Conservation (phyloP, 2,888 invertebrate species). For the Aporophyla lueneburgensis region DNA sequence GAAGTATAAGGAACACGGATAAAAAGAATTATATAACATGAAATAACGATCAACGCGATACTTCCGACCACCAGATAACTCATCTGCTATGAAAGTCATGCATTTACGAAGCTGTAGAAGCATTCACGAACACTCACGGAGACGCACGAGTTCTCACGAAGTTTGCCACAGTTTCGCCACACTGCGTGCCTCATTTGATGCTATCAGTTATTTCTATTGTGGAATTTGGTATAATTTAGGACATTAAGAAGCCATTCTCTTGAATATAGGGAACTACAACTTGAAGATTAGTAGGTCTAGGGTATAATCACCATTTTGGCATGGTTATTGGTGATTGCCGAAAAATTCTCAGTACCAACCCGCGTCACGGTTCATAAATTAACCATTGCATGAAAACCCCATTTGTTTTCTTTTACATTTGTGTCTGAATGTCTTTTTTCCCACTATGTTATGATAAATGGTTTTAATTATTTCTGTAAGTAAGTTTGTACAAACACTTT, state of each 20-base stretch:
- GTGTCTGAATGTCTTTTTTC: too few relatives aligned
- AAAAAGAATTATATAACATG: slow-evolving; percentile 41
- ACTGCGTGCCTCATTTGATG: slow-evolving; percentile 35
- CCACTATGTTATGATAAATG: too few relatives aligned
- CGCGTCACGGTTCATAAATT: too few relatives aligned
- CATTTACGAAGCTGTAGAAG: slow-evolving; percentile 22
- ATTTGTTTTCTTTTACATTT: neutral
- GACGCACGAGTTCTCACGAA: slow-evolving; percentile 39
- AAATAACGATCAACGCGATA: slow-evolving; percentile 14
- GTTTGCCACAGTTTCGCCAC: slow-evolving; percentile 50
- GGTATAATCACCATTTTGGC: slow-evolving; percentile 16
- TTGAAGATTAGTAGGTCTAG: neutral
- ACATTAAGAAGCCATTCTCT: neutral
- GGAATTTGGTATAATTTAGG: slow-evolving; percentile 40
- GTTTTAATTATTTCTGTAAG: too few relatives aligned
- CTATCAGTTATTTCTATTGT: slow-evolving; percentile 50
- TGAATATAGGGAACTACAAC: neutral
- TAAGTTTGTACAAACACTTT: too few relatives aligned
- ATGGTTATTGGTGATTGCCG: slow-evolving; percentile 20
- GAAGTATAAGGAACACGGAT: neutral
- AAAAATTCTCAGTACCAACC: neutral
- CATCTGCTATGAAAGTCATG: slow-evolving; percentile 13
- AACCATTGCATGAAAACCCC: neutral
- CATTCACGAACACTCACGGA: slow-evolving; percentile 15
- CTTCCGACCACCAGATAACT: slow-evolving; percentile 42